These are phyloP conservation scores for Notothenia rossii DNA, from an alignment of 2,113 vertebrate genomes.

Conservation along the genomic window DNA sequence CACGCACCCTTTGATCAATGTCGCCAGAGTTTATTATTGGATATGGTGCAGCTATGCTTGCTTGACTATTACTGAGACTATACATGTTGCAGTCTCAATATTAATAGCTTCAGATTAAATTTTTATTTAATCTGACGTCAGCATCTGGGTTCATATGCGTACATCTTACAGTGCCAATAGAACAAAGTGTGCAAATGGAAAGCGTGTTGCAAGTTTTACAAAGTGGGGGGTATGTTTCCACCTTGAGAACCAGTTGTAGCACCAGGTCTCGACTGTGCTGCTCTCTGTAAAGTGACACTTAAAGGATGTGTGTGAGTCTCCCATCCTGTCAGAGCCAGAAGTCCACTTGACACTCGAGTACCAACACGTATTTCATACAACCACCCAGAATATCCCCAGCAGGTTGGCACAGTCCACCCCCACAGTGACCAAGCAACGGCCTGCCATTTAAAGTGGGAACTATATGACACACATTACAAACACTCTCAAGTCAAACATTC, in stretches of 20 bases:
- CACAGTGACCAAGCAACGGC: slow-evolving; percentile 38
- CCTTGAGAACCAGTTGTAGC: slow-evolving; percentile 33
- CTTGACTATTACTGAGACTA: not conserved
- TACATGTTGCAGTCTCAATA: not conserved
- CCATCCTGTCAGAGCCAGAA: slow-evolving; percentile 69
- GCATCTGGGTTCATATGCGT: not conserved
- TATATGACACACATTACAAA: not conserved
- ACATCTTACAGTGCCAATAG: not conserved
- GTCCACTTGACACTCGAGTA: slow-evolving; percentile 77
- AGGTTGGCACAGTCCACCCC: slow-evolving; percentile 19
- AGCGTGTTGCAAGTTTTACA: slow-evolving; percentile 24
- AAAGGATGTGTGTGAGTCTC: slow-evolving; percentile 69
- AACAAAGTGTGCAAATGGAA: slow-evolving; percentile 15
- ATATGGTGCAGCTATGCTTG: not conserved
- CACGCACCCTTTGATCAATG: slow-evolving; percentile 17
- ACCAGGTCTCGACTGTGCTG: slow-evolving; percentile 28
- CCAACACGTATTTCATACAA: slow-evolving; percentile 70
- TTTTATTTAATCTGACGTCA: not conserved
- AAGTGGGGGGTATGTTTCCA: slow-evolving; percentile 51
- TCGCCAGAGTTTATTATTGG: slow-evolving; percentile 20
- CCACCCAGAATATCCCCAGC: slow-evolving; percentile 69
- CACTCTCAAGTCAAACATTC: not conserved
- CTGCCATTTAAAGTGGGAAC: slow-evolving; percentile 30
- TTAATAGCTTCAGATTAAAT: too few species aligned
- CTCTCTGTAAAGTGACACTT: slow-evolving; percentile 69